Conservation (phyloP, 1,140 invertebrate species). For the Archivesica marissinica region DNA sequence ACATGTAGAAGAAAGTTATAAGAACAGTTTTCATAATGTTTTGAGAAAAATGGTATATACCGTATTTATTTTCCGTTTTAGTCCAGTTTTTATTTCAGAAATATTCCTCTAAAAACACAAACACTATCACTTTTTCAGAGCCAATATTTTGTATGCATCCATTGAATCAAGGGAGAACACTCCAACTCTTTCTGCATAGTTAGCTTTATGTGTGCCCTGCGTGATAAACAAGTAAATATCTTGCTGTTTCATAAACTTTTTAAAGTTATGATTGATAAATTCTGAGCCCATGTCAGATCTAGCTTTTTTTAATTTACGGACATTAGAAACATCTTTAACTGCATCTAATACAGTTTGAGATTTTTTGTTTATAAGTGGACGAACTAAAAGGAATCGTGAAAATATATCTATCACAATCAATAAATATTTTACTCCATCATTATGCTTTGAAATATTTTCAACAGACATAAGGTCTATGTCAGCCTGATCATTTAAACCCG, state of each 20-base stretch:
- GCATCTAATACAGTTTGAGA: slow-evolving; percentile 37
- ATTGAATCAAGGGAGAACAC: too few relatives aligned
- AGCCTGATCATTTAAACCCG: slow-evolving; percentile 52
- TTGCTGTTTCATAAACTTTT: slow-evolving; percentile 36
- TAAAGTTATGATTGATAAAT: slow-evolving; percentile 41
- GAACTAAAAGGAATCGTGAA: slow-evolving; percentile 36
- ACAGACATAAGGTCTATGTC: slow-evolving; percentile 52
- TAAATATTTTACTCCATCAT: slow-evolving; percentile 50
- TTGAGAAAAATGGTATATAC: too few relatives aligned
- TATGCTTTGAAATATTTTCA: slow-evolving; percentile 57
- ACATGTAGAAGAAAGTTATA: too few relatives aligned
- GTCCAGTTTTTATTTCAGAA: too few relatives aligned
- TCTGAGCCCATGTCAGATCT: slow-evolving; percentile 54
- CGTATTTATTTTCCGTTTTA: too few relatives aligned
- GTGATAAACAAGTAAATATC: slow-evolving; percentile 41
- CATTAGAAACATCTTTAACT: slow-evolving; percentile 37
- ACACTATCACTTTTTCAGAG: too few relatives aligned
- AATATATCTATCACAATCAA: slow-evolving; percentile 46
- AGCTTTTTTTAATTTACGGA: slow-evolving; percentile 29
- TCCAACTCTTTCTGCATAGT: too few relatives aligned
- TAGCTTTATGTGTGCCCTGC: slow-evolving; percentile 15
- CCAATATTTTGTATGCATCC: too few relatives aligned
- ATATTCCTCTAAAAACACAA: too few relatives aligned
- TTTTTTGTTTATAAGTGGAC: slow-evolving; percentile 37
- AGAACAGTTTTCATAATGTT: too few relatives aligned